Evolutionary conservation across 2,888 invertebrate genomes (phyloP), one percentile per base, ranked within the genome.

Genomic region (Melieria omissa): DNA sequence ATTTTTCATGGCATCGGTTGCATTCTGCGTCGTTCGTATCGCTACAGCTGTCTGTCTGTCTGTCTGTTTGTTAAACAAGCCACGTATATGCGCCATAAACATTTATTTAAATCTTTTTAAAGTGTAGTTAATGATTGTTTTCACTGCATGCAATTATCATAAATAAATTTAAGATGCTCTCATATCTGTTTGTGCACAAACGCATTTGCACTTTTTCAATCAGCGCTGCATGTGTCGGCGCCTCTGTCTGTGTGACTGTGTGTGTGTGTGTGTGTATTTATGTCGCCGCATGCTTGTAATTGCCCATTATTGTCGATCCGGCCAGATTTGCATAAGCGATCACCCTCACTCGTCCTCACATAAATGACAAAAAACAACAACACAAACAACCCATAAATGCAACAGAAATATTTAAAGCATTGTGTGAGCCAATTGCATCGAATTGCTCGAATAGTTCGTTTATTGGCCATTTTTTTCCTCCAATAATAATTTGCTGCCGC

Each of bases 121-220:
- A 60, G 47, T 67, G 49, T 60, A 67, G 66, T 67, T 66, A 66
- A 66, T 66, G 66, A 66, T 66, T 67, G 58, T 67, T 67, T 60
- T 67, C 66, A 67, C 66, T 67, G 60, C 66, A 67, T 67, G 60
- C 60, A 67, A 60, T 67, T 67, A 67, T 42, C 58, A 67, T 67
- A 60, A 45, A 67, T 67, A 29, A 29, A 29, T 29, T 29, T 29
- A n/a, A 60, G 44, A 10, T 12, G 16, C 10, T 4, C 41, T 16
- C 41, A 60, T 60, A 41, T 42, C 41, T 60, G 42, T 60, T 60
- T 60, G 42, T 14, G 45, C 14, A 29, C 60, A 42, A 14, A n/a
- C 64, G 41, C 16, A 8, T 12, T 16, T 41, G 6, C 52, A 58
- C 42, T 49, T 58, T 67, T 67, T 14, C 45, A 14, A 45, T 60